Conservation (phyloP, 2,113 vertebrate genomes). For the Cyanoramphus novaezelandiae region DNA sequence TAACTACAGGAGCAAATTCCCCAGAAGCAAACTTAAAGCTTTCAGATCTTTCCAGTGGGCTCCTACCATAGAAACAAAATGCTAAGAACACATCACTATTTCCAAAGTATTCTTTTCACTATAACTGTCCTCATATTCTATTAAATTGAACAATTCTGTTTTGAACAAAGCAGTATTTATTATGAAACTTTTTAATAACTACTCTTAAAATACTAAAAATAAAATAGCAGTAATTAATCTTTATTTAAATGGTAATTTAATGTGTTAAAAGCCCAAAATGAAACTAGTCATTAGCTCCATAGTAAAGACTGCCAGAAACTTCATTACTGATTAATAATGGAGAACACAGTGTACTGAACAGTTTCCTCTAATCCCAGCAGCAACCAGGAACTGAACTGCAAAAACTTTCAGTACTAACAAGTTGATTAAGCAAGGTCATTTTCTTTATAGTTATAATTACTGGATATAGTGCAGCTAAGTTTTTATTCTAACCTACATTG, state of each 20-base stretch:
- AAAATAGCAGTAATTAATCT: slow-evolving; percentile 59
- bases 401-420: slow-evolving; percentile 18
- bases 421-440: not conserved
- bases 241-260: slow-evolving; percentile 65
- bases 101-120: not conserved
- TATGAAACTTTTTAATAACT: slow-evolving; percentile 57
- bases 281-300: slow-evolving; percentile 58
- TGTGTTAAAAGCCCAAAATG: slow-evolving; percentile 44
- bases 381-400: not conserved
- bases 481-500: not conserved
- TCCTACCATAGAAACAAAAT: not conserved
- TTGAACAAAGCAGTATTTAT: slow-evolving; percentile 46
- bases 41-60: not conserved
- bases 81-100: not conserved
- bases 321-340: slow-evolving; percentile 62
- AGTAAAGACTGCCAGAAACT: slow-evolving; percentile 59
- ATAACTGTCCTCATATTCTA: not conserved
- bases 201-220: slow-evolving; percentile 62
- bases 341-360: slow-evolving; percentile 36
- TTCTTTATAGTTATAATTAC: not conserved
- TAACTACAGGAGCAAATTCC: not conserved
- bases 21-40: not conserved
- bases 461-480: not conserved
- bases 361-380: slow-evolving; percentile 31
- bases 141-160: not conserved